Conservation (phyloP, 92 coral and sea anemone genomes). For the Blastomussa wellsi region DNA sequence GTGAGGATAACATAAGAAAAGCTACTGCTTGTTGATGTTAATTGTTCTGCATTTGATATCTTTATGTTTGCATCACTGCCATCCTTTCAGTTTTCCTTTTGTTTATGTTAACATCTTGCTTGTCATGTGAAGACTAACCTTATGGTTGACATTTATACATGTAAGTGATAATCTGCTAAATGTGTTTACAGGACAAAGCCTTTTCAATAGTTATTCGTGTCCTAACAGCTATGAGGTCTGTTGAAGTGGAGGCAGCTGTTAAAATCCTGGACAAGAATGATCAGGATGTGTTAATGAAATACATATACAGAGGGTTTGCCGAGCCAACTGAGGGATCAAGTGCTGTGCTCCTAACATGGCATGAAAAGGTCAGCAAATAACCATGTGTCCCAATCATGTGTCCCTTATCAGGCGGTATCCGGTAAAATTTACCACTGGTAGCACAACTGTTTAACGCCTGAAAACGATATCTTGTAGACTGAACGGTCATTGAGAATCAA, state of each 20-base stretch:
- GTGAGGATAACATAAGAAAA: too few species aligned
- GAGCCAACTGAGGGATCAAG: conserved; percentile 88
- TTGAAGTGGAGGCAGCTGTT: conserved; percentile 81
- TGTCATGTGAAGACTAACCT: background rate
- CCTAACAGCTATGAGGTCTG: conserved; percentile 69
- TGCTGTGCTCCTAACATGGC: conserved; percentile 86
- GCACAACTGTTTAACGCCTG: too few species aligned
- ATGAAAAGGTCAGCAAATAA: conserved; percentile 79
- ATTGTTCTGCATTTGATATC: background rate
- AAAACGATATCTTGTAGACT: too few species aligned
- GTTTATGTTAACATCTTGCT: too few species aligned
- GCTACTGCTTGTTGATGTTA: too few species aligned
- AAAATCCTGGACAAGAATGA: conserved; percentile 78
- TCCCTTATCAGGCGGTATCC: too few species aligned
- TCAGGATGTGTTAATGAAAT: conserved; percentile 90
- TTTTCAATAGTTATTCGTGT: conserved; percentile 86
- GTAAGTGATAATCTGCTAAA: background rate
- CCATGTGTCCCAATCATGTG: too few species aligned
- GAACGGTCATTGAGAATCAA: too few species aligned
- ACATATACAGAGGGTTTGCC: conserved; percentile 92
- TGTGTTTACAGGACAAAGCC: conserved; percentile 80
- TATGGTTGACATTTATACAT: too few species aligned
- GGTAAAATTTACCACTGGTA: too few species aligned
- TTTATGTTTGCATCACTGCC: too few species aligned
- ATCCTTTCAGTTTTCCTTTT: too few species aligned